Evolutionary conservation across 2,113 vertebrate species (phyloP), one percentile per base, ranked within the genome.

Genomic region (Sebastes fasciatus): DNA sequence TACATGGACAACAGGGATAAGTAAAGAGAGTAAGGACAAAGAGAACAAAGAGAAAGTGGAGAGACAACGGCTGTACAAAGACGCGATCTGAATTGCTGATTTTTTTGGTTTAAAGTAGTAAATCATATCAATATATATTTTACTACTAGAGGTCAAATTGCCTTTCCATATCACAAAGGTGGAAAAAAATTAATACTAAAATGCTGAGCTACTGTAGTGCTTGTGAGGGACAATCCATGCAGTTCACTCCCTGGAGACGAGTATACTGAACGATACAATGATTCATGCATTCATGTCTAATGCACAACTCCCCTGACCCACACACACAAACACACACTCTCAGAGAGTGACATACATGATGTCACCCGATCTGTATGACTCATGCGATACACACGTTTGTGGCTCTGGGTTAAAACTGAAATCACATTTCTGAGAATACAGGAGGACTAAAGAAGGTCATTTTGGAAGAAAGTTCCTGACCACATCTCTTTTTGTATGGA

Each of bases 361-460:
- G 86, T 83, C 86, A 92, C 16, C 23, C n/a, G 26, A 87, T 86
- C 74, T 73, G 63, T 40, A 68, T 91, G 90, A 92, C 77, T 87
- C 89, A 91, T 77, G 60, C 79, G 26, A 46, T 7, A 61, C 55
- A 74, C 67, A 65, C 3, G 45, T 67, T 55, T 49, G 2, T 34
- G 1, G 3, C 16, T 55, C 26, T 46, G 52, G 14, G 70, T 70
- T 79, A 4, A 49, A 76, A 65, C 73, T 64, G 4, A 75, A 77
- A 71, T 80, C 62, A 43, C 9, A 71, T 60, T 57, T 80, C 42
- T 71, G n/a, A 54, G 11, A 80, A 58, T 45, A 14, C 70, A 67
- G 42, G 8, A 75, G 16, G 10, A 49, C 34, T 9, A 12, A 42
- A 65, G 45, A 68, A 68, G 76, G 65, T 84, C 23, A 16, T 67